These are phyloP conservation scores for Argentina silus DNA, from an alignment of 2,797 vertebrate genomes.

Conservation along the genomic window DNA sequence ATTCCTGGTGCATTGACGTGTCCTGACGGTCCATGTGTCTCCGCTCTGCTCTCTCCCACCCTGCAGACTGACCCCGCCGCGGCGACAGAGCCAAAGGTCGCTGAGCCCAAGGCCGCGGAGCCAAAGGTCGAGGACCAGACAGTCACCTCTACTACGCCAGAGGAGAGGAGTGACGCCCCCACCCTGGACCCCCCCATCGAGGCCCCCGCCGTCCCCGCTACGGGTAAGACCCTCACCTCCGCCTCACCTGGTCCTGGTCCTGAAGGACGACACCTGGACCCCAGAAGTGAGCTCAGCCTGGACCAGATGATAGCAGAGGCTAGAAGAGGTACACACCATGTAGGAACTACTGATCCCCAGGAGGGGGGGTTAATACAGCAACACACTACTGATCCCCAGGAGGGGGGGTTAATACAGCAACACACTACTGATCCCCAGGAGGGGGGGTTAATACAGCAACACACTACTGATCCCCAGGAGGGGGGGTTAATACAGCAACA, in stretches of 20 bases:
- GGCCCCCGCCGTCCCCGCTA: neutral
- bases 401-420: too few relatives aligned
- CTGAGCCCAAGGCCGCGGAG: constrained; percentile 13
- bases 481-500: too few relatives aligned
- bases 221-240: constrained; percentile 27
- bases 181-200: too few relatives aligned
- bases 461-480: too few relatives aligned
- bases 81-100: neutral
- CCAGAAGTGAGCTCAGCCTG: neutral
- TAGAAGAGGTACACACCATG: neutral
- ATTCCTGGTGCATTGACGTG: too few relatives aligned
- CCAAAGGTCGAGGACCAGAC: constrained; percentile 28
- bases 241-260: neutral
- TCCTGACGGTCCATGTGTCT: neutral
- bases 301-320: constrained; percentile 5
- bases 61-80: neutral
- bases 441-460: too few relatives aligned
- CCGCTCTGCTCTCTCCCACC: constrained; percentile 1
- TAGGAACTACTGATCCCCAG: too few relatives aligned
- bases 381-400: too few relatives aligned
- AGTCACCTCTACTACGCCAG: neutral
- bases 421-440: too few relatives aligned
- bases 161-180: neutral
- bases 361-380: too few relatives aligned
- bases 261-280: neutral